A percentile compares a stretch with the other conserved stretches of the same genome.
Conservation (phyloP, 2,888 invertebrate genomes). For the Dasypolia templi region DNA sequence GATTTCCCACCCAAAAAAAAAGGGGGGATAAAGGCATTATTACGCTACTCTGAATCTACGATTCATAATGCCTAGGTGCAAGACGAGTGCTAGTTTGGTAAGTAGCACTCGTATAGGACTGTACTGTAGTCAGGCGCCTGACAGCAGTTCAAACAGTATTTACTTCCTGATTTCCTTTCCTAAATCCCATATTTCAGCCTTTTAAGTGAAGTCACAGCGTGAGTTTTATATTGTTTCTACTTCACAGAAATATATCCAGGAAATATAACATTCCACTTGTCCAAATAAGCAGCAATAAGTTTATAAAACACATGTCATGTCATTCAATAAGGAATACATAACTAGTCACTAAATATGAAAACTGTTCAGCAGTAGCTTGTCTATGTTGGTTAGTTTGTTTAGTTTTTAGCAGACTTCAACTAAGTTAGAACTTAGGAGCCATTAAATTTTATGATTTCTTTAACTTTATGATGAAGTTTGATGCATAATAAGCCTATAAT, state of each 20-base stretch:
- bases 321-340: slow-evolving; percentile 41
- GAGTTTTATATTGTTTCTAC: not conserved
- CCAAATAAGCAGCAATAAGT: slow-evolving; percentile 27
- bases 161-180: not conserved
- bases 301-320: slow-evolving; percentile 44
- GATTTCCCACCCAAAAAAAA: no score
- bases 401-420: slow-evolving; percentile 5
- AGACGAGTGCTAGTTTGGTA: not conserved
- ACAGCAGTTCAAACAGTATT: not conserved
- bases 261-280: not conserved
- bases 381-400: not conserved
- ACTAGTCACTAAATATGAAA: slow-evolving; percentile 33
- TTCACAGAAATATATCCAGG: slow-evolving; percentile 4
- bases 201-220: no score
- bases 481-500: no score
- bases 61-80: not conserved
- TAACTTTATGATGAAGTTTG: not conserved
- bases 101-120: not conserved
- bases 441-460: not conserved
- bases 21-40: not conserved
- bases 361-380: not conserved
- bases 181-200: not conserved
- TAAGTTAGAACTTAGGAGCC: not conserved
- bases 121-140: not conserved
- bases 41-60: not conserved